A percentile compares a stretch with the other conserved stretches of the same genome.
Conservation (phyloP, 2,113 vertebrate genomes). For the Sapayoa aenigma region DNA sequence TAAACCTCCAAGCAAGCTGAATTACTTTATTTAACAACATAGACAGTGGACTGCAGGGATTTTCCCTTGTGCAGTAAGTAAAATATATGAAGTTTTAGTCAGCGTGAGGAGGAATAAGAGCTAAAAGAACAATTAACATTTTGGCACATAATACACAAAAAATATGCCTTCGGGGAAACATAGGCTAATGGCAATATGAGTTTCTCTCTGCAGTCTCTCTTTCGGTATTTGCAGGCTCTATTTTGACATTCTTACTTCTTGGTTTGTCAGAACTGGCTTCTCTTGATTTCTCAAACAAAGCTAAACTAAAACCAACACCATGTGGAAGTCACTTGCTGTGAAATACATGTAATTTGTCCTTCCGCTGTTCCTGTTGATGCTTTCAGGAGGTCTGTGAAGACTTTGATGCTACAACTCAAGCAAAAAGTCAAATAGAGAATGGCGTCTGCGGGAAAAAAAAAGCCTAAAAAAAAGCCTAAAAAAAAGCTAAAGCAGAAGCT, state of each 20-base stretch:
- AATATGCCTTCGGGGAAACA: neutral
- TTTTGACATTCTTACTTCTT: neutral
- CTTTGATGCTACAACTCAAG: neutral
- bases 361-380: neutral
- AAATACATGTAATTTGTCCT: neutral
- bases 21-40: slow-evolving; percentile 27
- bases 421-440: neutral
- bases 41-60: slow-evolving; percentile 7
- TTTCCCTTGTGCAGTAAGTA: neutral
- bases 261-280: neutral
- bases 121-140: slow-evolving; percentile 39
- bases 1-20: slow-evolving; percentile 15
- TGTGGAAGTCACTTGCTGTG: neutral
- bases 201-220: neutral
- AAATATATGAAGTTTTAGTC: neutral
- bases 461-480: neutral
- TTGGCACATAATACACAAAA: neutral
- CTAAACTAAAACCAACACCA: neutral
- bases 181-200: neutral
- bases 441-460: neutral
- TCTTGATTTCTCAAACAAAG: neutral
- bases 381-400: neutral
- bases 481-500: neutral
- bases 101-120: neutral
- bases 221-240: neutral